Evolutionary conservation across 2,113 vertebrate genomes (phyloP).

Genomic region (Hystrix cristata): DNA sequence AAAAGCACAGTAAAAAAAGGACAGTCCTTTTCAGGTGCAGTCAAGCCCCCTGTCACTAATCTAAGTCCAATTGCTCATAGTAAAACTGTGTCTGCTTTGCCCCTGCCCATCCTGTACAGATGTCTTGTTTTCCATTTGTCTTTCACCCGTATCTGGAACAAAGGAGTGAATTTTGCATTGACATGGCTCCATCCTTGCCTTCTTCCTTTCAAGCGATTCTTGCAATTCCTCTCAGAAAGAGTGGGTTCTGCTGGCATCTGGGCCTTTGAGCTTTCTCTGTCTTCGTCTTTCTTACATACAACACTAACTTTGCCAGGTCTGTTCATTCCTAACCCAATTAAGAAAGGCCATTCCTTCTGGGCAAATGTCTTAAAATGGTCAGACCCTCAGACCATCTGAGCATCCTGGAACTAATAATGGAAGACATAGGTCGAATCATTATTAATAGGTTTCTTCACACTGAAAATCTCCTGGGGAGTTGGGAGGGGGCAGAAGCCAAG

Average conservation of each 20-base stretch:
- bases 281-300: background rate
- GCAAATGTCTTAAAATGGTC: conserved; percentile 23
- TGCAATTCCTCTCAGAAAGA: conserved; percentile 7
- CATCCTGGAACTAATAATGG: conserved; percentile 29
- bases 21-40: background rate
- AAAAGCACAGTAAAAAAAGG: background rate
- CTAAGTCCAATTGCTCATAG: background rate
- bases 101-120: background rate
- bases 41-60: background rate
- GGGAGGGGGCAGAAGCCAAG: background rate
- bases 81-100: background rate
- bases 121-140: background rate
- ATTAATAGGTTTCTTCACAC: conserved; percentile 64
- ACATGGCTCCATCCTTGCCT: background rate
- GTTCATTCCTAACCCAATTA: conserved; percentile 25
- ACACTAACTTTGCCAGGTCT: background rate
- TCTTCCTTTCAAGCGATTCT: conserved; percentile 6
- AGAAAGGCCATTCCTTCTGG: conserved; percentile 37
- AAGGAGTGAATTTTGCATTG: background rate
- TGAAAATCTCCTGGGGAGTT: background rate
- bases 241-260: background rate
- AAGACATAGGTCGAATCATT: background rate
- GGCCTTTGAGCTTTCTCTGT: background rate
- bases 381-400: conserved; percentile 42
- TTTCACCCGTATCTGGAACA: background rate